These are phyloP conservation scores for Psylliodes chrysocephalus DNA, from an alignment of 2,888 invertebrate genomes.

Conservation along the genomic window DNA sequence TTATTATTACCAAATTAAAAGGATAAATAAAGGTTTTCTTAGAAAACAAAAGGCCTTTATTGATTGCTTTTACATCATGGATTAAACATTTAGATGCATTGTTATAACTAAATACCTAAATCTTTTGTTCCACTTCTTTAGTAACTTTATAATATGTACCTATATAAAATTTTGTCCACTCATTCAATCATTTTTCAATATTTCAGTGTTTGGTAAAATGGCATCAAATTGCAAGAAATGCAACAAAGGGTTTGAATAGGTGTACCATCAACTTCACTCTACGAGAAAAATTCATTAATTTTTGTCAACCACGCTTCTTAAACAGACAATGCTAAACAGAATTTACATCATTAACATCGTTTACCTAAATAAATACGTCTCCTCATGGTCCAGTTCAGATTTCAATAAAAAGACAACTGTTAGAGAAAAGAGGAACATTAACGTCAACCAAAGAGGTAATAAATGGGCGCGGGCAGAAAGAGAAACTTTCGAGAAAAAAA, in stretches of 20 bases:
- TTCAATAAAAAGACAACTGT: conserved; percentile 21
- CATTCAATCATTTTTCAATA: no score
- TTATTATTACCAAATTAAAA: no score
- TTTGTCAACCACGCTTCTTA: conserved; percentile 43
- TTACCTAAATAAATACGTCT: conserved; percentile 39
- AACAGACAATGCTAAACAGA: conserved; percentile 38
- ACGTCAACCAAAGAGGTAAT: conserved; percentile 33
- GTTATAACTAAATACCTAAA: no score
- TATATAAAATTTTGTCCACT: no score
- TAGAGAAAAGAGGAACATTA: conserved; percentile 29
- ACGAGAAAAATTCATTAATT: conserved; percentile 42
- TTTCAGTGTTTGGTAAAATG: not conserved
- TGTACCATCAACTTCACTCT: not conserved
- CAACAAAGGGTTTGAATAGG: not conserved
- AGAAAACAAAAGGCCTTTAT: no score
- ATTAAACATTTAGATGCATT: no score
- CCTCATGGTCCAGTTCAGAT: conserved; percentile 23
- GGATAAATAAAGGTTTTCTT: no score
- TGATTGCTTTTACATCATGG: no score
- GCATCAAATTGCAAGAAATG: not conserved
- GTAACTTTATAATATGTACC: no score
- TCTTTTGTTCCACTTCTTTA: no score
- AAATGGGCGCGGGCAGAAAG: conserved; percentile 22
- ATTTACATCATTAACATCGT: conserved; percentile 47
- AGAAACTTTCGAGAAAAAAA: conserved; percentile 21